phyloP scores from a whole-genome alignment of 2,797 vertebrate genomes.

The Poeciliopsis turneri region DNA sequence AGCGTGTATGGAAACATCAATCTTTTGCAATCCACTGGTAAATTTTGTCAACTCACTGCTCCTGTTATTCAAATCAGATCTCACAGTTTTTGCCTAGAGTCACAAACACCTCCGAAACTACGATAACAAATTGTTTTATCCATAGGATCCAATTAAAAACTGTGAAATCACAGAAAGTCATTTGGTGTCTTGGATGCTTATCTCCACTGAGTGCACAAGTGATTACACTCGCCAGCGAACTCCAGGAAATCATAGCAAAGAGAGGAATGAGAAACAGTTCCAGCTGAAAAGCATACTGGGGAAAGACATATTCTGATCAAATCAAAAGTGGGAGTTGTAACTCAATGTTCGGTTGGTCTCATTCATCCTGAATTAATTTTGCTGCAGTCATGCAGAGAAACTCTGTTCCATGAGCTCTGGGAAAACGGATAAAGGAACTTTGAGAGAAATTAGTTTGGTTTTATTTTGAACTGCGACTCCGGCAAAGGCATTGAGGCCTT shows the following conservation, averaged over 20 bases:
- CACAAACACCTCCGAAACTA: conserved; percentile 50
- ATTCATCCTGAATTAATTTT: conserved; percentile 31
- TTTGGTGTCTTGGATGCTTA: conserved; percentile 69
- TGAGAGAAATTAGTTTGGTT: conserved; percentile 4
- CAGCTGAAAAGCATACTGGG: conserved; percentile 35
- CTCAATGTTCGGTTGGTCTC: conserved; percentile 19
- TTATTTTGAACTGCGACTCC: conserved; percentile 9
- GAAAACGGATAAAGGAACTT: conserved; percentile 2
- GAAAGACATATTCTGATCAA: conserved; percentile 38
- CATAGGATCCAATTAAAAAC: conserved; percentile 77
- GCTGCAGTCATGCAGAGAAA: conserved; percentile 23
- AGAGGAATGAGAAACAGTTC: conserved; percentile 32
- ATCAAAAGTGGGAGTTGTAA: conserved; percentile 38
- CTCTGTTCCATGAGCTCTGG: neutral
- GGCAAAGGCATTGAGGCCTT: neutral
- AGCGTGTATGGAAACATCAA: conserved; percentile 9
- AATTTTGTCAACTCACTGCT: conserved; percentile 26
- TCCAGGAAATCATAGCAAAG: conserved; percentile 52
- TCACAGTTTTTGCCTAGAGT: conserved; percentile 52
- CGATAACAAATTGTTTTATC: conserved; percentile 73
- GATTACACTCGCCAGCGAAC: conserved; percentile 60
- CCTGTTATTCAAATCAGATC: conserved; percentile 50
- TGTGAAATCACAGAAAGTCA: conserved; percentile 69
- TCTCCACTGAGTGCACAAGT: conserved; percentile 56
- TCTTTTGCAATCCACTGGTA: conserved; percentile 28